phyloP scores from a whole-genome alignment of 2,113 vertebrate species.

The Sander lucioperca region DNA sequence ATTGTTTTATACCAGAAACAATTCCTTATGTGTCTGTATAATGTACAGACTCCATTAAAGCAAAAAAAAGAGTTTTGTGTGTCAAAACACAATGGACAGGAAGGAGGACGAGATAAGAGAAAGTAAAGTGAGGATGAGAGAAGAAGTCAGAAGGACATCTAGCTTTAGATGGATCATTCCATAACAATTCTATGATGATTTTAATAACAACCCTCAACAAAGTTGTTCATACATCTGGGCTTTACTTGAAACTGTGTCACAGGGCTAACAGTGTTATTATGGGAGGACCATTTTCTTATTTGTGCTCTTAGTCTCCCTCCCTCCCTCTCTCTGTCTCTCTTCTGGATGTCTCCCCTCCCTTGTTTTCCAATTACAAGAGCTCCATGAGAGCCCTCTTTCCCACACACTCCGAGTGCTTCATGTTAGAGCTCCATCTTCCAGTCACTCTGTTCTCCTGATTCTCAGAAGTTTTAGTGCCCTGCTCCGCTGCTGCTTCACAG shows the following conservation, averaged over 20 bases:
- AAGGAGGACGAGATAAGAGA: background rate
- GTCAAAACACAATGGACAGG: conserved; percentile 8
- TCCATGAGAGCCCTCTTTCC: conserved; percentile 27
- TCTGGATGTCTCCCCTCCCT: conserved; percentile 43
- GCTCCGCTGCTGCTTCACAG: conserved; percentile 6
- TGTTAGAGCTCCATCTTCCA: conserved; percentile 12
- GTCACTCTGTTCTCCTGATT: conserved; percentile 6
- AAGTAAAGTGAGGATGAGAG: background rate
- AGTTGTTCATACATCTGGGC: conserved; percentile 35
- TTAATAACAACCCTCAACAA: conserved; percentile 26
- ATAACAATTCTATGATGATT: conserved; percentile 2
- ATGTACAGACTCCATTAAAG: background rate
- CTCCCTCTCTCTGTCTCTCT: conserved; percentile 31
- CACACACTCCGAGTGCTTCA: background rate
- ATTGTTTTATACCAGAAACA: conserved; percentile 45
- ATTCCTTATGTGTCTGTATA: background rate
- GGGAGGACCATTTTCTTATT: conserved; percentile 51
- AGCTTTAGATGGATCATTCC: background rate
- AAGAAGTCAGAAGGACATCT: background rate
- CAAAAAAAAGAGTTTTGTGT: background rate
- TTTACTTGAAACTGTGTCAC: conserved; percentile 69
- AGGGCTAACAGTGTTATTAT: conserved; percentile 60
- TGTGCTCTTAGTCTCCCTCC: conserved; percentile 34
- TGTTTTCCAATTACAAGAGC: conserved; percentile 28
- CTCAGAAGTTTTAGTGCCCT: conserved; percentile 2